Evolutionary conservation across 2,113 vertebrate genomes (phyloP).

Genomic region (Planiliza haematocheilus): DNA sequence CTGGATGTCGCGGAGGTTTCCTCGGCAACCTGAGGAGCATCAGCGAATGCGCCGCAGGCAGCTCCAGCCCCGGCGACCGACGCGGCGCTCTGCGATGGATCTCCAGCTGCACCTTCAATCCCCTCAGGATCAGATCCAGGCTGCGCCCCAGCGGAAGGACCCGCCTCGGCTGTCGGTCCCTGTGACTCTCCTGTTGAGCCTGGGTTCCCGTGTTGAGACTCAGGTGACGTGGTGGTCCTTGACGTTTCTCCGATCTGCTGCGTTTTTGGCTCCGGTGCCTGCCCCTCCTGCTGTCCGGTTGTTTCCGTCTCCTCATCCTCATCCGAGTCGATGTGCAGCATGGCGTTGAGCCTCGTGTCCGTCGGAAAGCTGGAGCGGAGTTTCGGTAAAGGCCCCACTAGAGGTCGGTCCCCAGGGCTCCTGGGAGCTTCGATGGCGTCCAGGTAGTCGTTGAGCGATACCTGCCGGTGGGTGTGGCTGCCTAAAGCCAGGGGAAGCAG

Average conservation of each 20-base stretch:
- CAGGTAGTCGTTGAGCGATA: slow-evolving; percentile 93
- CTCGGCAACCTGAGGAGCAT: neutral
- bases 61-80: neutral
- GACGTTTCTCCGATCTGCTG: slow-evolving; percentile 21
- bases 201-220: slow-evolving; percentile 14
- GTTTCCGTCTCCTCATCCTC: slow-evolving; percentile 88
- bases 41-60: too few species aligned
- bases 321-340: slow-evolving; percentile 98
- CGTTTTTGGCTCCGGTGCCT: slow-evolving; percentile 15
- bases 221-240: slow-evolving; percentile 2
- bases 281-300: slow-evolving; percentile 51
- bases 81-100: slow-evolving; percentile 19
- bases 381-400: slow-evolving; percentile 87
- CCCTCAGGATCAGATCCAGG: neutral
- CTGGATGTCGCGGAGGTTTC: slow-evolving; percentile 11
- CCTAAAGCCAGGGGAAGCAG: slow-evolving; percentile 25
- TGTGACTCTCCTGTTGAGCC: slow-evolving; percentile 3
- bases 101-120: neutral
- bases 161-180: slow-evolving; percentile 9
- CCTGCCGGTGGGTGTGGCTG: slow-evolving; percentile 85
- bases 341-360: slow-evolving; percentile 93
- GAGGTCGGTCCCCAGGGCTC: slow-evolving; percentile 79
- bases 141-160: slow-evolving; percentile 13
- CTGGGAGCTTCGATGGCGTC: slow-evolving; percentile 88
- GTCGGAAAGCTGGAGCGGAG: slow-evolving; percentile 97